Base-by-base conservation (phyloP, 1,140 invertebrate genomes). In the Bombus confusus region DNA sequence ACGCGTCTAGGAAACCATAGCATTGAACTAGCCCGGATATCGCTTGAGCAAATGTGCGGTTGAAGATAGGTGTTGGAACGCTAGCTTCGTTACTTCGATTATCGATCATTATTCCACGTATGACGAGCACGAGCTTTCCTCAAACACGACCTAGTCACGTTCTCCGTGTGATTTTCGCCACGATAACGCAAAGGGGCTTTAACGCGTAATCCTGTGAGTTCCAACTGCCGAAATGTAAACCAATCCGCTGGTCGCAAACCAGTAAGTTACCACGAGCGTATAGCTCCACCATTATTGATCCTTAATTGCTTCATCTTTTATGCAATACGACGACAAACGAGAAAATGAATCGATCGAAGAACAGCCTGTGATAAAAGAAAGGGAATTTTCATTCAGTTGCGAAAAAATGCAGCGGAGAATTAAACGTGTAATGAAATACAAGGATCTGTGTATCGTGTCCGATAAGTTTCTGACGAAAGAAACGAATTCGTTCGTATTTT, bases 41-140 rank as follows among this genome's bases (percentile, higher is more conserved):
- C 37, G 47, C n/a, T 73, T 72, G 41, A 2, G 10, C 68, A 39
- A 71, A 41, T 43, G 79, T 41, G 22, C 6, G 31, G n/a, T 28
- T 22, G 39, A n/a, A 28, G 31, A 68, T 25, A 28, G 28, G 62
- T 12, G 28, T 64, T 47, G 37, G 62, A 77, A 76, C 57, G 41
- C 22, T 47, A 39, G 74, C 81, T 83, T 83, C 81, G 81, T 83
- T 83, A 83, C 81, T 83, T 83, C 81, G 81, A 77, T 76, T 77
- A 83, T 83, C 74, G 62, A 83, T 83, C 81, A 83, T 83, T 83
- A 83, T 47, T 83, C 81, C 72, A n/a, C 81, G 73, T 77, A 76
- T 77, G 73, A 68, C 43, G 62, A 76, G 43, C 72, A 68, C 59
- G 62, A 64, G 73, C 57, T 76, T 68, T 77, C 59, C 81, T 83